Evolutionary conservation across 2,113 vertebrate genomes (phyloP).

Genomic region (Xenopus borealis): DNA sequence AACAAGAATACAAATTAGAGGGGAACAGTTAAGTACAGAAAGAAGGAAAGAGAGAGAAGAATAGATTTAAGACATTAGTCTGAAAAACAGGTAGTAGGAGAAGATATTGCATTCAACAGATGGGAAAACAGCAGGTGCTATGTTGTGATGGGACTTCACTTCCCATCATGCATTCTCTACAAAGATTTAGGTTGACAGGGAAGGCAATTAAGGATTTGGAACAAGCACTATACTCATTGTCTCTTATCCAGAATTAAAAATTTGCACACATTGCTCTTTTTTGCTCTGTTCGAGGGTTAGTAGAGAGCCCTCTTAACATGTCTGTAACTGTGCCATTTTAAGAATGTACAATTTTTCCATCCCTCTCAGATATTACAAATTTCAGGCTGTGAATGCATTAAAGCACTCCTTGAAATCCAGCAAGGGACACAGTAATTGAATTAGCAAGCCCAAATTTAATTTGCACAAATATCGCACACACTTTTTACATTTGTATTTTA

Average conservation of each 20-base stretch:
- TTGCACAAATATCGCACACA: no score
- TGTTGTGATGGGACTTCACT: constrained; percentile 71
- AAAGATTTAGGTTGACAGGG: constrained; percentile 86
- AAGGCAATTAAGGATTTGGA: constrained; percentile 48
- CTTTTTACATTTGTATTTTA: no score
- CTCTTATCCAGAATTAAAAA: no score
- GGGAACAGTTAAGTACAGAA: constrained; percentile 64
- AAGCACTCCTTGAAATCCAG: constrained; percentile 50
- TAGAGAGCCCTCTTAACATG: no score
- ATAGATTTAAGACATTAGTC: constrained; percentile 62
- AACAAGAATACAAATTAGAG: background rate
- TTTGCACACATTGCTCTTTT: no score
- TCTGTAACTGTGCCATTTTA: no score
- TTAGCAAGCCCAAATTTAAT: constrained; percentile 59
- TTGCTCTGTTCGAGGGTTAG: no score
- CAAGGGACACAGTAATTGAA: constrained; percentile 58
- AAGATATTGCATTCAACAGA: constrained; percentile 73
- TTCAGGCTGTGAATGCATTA: constrained; percentile 71
- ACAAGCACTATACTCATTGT: no score
- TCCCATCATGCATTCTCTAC: constrained; percentile 78
- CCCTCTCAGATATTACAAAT: constrained; percentile 50
- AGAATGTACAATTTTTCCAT: no score
- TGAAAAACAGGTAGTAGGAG: constrained; percentile 76
- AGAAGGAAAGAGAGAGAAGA: constrained; percentile 55
- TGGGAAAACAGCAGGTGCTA: constrained; percentile 94